phyloP scores from a whole-genome alignment of 2,888 invertebrate genomes.

The Crioceris asparagi region DNA sequence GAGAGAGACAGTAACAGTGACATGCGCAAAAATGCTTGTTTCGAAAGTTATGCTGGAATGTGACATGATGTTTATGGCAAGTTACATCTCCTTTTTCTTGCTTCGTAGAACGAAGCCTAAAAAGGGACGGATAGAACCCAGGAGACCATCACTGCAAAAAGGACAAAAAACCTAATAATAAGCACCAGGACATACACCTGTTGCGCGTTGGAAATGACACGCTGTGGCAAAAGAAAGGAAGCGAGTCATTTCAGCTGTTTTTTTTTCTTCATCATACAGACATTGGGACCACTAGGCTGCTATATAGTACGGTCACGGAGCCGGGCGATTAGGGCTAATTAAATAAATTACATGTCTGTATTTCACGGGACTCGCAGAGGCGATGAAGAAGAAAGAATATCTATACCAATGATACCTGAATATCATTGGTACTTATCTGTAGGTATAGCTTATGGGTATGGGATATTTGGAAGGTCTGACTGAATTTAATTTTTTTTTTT shows the following conservation, averaged over 20 bases:
- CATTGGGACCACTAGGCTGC: too few relatives aligned
- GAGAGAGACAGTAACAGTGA: too few relatives aligned
- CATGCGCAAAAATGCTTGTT: too few relatives aligned
- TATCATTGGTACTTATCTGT: background rate
- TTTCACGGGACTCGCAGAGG: slow-evolving; percentile 35
- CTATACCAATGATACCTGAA: background rate
- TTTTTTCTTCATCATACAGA: slow-evolving; percentile 31
- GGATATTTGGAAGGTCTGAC: too few relatives aligned
- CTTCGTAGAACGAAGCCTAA: too few relatives aligned
- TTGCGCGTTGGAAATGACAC: slow-evolving; percentile 34
- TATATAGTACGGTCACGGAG: slow-evolving; percentile 33
- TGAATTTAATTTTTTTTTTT: too few relatives aligned
- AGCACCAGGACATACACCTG: slow-evolving; percentile 31
- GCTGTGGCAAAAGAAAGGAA: slow-evolving; percentile 29
- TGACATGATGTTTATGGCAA: too few relatives aligned
- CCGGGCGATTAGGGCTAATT: slow-evolving; percentile 36
- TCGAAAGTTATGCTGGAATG: slow-evolving; percentile 5
- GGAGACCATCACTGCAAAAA: slow-evolving; percentile 10
- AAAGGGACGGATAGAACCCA: slow-evolving; percentile 14
- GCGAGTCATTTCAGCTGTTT: slow-evolving; percentile 32
- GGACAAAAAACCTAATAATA: slow-evolving; percentile 18
- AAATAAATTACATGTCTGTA: slow-evolving; percentile 38
- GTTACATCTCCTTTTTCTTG: too few relatives aligned
- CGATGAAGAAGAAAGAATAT: too few relatives aligned
- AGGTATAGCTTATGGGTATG: too few relatives aligned